Conservation (phyloP, 2,888 invertebrate species). For the Atrina japonica region DNA sequence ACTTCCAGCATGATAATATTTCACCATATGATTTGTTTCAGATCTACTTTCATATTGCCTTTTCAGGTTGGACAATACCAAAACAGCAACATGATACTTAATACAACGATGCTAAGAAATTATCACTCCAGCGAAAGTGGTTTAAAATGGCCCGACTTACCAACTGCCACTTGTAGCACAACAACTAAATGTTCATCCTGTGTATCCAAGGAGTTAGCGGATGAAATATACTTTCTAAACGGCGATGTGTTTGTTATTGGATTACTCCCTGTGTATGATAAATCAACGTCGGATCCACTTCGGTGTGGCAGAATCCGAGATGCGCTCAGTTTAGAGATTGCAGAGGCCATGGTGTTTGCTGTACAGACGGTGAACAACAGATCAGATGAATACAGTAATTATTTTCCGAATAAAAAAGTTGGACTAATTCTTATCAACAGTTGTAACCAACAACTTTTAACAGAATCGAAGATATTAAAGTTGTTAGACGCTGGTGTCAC, state of each 20-base stretch:
- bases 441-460: conserved; percentile 48
- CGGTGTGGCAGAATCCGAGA: conserved; percentile 43
- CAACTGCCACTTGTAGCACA: conserved; percentile 20
- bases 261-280: conserved; percentile 48
- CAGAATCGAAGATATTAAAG: conserved; percentile 42
- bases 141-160: conserved; percentile 25
- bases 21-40: too few species aligned
- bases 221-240: conserved; percentile 32
- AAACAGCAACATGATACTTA: background rate
- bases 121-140: background rate
- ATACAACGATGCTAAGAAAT: background rate
- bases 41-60: too few species aligned
- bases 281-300: conserved; percentile 7
- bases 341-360: conserved; percentile 48
- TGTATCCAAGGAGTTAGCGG: conserved; percentile 20
- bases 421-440: conserved; percentile 50
- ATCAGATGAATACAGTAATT: conserved; percentile 15
- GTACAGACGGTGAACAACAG: conserved; percentile 33
- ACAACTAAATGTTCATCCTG: conserved; percentile 40
- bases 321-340: conserved; percentile 38
- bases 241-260: conserved; percentile 54
- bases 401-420: conserved; percentile 33
- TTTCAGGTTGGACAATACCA: conserved; percentile 7
- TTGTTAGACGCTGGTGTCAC: background rate
- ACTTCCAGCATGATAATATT: too few species aligned